phyloP scores from a whole-genome alignment of 2,888 invertebrate genomes.

The Cantharis lateralis region DNA sequence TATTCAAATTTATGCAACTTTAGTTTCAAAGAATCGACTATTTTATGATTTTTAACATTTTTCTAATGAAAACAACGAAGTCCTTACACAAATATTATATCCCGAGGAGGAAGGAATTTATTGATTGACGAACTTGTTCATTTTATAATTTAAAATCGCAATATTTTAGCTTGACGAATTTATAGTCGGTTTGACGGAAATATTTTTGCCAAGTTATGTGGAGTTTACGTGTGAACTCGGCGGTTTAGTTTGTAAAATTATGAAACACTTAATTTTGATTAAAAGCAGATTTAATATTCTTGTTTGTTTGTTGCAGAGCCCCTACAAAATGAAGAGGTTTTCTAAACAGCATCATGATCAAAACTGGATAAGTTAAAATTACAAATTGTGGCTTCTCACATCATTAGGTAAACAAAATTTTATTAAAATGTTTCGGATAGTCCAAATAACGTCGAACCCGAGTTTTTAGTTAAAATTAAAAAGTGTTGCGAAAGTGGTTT shows the following conservation, averaged over 20 bases:
- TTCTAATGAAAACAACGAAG: background rate
- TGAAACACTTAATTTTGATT: too few species aligned
- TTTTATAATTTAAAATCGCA: background rate
- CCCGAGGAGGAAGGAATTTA: background rate
- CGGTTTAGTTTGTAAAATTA: too few species aligned
- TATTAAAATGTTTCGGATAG: background rate
- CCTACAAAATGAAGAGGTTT: slow-evolving; percentile 1
- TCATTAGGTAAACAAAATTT: slow-evolving; percentile 24
- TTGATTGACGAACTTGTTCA: background rate
- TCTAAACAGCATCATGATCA: slow-evolving; percentile 8
- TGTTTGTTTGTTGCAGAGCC: slow-evolving; percentile 11
- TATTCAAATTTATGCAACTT: background rate
- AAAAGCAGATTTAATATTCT: background rate
- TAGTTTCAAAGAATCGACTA: background rate
- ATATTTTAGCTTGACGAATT: background rate
- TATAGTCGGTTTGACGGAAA: background rate
- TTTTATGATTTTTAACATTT: background rate
- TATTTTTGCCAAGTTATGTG: background rate
- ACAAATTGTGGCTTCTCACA: slow-evolving; percentile 21
- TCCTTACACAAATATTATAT: background rate
- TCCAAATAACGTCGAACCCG: background rate
- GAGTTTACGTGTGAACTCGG: background rate
- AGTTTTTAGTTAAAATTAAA: background rate
- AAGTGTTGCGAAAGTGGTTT: background rate
- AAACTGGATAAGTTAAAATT: slow-evolving; percentile 30